Conservation (phyloP, 2,113 vertebrate genomes). For the Carlito syrichta region DNA sequence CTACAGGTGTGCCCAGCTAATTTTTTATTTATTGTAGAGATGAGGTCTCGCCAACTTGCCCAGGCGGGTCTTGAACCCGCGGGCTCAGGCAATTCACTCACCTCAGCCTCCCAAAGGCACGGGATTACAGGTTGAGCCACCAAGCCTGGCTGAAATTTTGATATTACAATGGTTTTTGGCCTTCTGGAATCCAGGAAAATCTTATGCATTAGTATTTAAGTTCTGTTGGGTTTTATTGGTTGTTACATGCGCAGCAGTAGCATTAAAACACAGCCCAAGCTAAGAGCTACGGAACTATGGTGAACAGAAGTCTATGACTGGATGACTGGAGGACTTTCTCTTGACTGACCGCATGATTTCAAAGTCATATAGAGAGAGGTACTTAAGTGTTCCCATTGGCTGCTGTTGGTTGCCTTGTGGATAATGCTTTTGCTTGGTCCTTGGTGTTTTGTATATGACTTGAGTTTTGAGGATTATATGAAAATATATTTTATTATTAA, state of each 20-base stretch:
- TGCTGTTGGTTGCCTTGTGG: not conserved
- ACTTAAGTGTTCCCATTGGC: too few relatives aligned
- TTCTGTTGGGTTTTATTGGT: not conserved
- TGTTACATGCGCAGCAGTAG: not conserved
- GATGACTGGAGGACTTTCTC: not conserved
- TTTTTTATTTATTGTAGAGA: too few relatives aligned
- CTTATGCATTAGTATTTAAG: not conserved
- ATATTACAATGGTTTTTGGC: not conserved
- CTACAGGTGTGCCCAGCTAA: too few relatives aligned
- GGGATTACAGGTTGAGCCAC: too few relatives aligned
- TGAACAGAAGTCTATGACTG: not conserved
- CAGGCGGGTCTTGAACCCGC: too few relatives aligned
- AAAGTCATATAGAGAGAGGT: not conserved
- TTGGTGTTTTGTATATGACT: not conserved
- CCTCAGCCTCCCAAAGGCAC: too few relatives aligned
- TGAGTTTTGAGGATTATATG: not conserved
- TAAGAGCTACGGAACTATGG: not conserved
- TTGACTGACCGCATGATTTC: not conserved
- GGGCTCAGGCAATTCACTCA: too few relatives aligned
- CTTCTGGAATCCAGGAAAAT: not conserved
- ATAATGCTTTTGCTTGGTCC: too few relatives aligned
- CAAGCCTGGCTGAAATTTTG: not conserved
- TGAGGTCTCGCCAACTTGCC: too few relatives aligned
- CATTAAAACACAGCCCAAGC: not conserved
- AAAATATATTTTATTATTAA: constrained; percentile 16